Evolutionary conservation across 2,888 invertebrate genomes (phyloP).

Genomic region (Eubasilissa splendida): DNA sequence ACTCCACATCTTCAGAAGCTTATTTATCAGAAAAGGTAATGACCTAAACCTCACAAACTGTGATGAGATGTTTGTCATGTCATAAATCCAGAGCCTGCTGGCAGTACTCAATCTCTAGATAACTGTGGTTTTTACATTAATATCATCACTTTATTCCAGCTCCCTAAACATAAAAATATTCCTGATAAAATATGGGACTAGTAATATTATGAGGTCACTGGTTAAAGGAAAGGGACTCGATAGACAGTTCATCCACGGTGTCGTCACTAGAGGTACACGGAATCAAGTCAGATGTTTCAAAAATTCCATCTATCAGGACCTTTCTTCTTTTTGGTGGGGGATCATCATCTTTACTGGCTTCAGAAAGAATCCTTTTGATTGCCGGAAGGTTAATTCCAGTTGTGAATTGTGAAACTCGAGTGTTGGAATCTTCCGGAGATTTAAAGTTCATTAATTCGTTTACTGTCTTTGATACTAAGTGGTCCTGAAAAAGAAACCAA

Average conservation of each 20-base stretch:
- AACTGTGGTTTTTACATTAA: background rate
- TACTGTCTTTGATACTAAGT: conserved; percentile 65
- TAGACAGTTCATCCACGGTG: conserved; percentile 46
- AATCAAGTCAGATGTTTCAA: background rate
- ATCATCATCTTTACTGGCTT: conserved; percentile 42
- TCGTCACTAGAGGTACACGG: conserved; percentile 43
- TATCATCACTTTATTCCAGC: background rate
- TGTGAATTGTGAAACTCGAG: background rate
- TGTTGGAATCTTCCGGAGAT: background rate
- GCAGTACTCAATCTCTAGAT: background rate
- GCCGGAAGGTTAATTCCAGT: conserved; percentile 36
- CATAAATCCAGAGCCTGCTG: conserved; percentile 11
- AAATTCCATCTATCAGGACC: conserved; percentile 15
- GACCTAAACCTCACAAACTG: background rate
- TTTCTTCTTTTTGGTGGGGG: conserved; percentile 51
- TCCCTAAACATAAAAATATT: no score
- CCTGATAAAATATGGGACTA: background rate
- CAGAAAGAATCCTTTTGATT: conserved; percentile 52
- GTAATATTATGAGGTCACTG: conserved; percentile 1
- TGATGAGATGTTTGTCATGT: background rate
- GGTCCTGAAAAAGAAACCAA: conserved; percentile 62
- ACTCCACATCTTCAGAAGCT: no score
- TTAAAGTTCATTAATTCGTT: conserved; percentile 63
- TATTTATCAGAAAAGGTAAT: no score
- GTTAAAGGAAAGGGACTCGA: conserved; percentile 36